Evolutionary conservation across 2,888 invertebrate species (phyloP), one percentile per base, ranked within the genome.

Genomic region (Liopterus haemorrhoidalis): DNA sequence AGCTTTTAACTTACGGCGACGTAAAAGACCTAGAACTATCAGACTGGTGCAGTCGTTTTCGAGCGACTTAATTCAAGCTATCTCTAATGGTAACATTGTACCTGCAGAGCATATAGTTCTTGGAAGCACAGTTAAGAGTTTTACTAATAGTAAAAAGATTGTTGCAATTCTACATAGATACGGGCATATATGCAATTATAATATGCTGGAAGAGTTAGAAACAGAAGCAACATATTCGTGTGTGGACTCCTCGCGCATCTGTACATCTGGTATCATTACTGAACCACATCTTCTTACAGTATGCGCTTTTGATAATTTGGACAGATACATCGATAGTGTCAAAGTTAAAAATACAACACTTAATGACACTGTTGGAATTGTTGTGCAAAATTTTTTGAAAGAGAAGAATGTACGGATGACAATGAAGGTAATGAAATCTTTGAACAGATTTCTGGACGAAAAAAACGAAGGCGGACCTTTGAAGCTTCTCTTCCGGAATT

Each of bases 291-390:
- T 51, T 19, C 16, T 8, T 16, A 51, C 49, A 9, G 28, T 24
- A 9, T 25, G 25, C n/a, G 39, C 39, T 39, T 14, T 40, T 19
- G 48, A 57, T 25, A 54, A 55, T 41, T 54, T 50, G 24, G 50
- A 56, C 36, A 12, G 52, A 14, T 54, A 45, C 45, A 48, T 49
- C 5, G 54, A 53, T 11, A 51, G 52, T 5, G 20, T 11, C 1
- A 40, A 14, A 32, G 52, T 52, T 6, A 55, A 52, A 36, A 46
- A 52, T 14, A 28, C n/a, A 28, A 55, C 54, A 0, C 27, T 57
- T 2, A 49, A 56, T 20, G 53, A 55, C 18, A 54, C 47, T 1
- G 53, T 54, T 2, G 49, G 54, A 5, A 52, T 53, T 18, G 14
- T 54, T 19, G 50, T 40, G 37, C 52, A 51, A 46, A 28, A 48